phyloP scores from a whole-genome alignment of 2,888 invertebrate genomes.

The Dicranocentrus wangi region DNA sequence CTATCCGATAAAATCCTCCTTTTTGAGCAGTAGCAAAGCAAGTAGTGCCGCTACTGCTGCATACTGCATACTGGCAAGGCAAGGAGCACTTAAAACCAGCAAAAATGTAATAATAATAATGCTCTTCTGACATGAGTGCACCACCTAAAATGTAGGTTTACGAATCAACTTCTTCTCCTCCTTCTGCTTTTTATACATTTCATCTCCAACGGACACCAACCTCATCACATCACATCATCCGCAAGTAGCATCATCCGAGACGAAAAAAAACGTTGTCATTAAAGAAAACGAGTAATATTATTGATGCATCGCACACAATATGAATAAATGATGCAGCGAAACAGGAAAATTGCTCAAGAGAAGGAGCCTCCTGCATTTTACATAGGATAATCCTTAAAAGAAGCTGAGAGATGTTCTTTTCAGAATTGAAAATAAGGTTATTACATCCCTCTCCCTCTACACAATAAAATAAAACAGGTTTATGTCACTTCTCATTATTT shows the following conservation, averaged over 20 bases:
- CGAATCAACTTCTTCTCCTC: not conserved
- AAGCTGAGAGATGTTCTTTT: constrained; percentile 29
- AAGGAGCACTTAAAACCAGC: too few relatives aligned
- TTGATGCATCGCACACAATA: constrained; percentile 11
- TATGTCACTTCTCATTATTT: constrained; percentile 65
- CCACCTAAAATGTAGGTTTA: constrained; percentile 12
- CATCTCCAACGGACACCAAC: constrained; percentile 32
- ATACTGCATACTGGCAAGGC: too few relatives aligned
- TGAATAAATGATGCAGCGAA: constrained; percentile 35
- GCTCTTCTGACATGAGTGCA: too few relatives aligned
- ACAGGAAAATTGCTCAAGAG: constrained; percentile 26
- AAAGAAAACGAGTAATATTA: not conserved
- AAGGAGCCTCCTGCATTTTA: not conserved
- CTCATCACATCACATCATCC: not conserved
- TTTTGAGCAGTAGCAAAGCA: too few relatives aligned
- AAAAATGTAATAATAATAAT: too few relatives aligned
- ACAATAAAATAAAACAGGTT: constrained; percentile 62
- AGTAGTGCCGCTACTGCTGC: too few relatives aligned
- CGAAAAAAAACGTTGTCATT: constrained; percentile 16
- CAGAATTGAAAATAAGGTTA: constrained; percentile 33
- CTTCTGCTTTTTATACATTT: too few relatives aligned
- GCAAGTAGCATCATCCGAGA: constrained; percentile 11
- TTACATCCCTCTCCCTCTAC: constrained; percentile 15
- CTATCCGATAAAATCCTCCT: too few relatives aligned
- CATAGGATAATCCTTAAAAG: not conserved